phyloP scores from a whole-genome alignment of 2,888 invertebrate species.

The Perdita meconis region DNA sequence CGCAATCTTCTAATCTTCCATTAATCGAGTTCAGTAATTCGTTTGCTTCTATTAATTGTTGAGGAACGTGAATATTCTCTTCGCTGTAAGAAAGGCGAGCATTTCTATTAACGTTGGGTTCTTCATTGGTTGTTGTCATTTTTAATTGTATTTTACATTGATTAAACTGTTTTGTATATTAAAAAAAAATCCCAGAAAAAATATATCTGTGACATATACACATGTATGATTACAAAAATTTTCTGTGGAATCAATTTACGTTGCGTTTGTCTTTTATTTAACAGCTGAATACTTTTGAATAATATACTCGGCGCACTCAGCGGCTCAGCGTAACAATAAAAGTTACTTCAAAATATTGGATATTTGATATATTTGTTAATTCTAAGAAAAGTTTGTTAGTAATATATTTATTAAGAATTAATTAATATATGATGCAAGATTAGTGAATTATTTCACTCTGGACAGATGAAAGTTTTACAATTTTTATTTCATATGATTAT shows the following conservation, averaged over 20 bases:
- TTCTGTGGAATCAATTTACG: slow-evolving; percentile 30
- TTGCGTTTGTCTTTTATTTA: slow-evolving; percentile 42
- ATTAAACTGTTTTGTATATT: neutral
- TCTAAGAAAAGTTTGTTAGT: too few relatives aligned
- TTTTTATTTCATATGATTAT: slow-evolving; percentile 32
- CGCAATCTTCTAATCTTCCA: slow-evolving; percentile 76
- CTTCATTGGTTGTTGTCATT: slow-evolving; percentile 42
- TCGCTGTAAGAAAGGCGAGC: neutral
- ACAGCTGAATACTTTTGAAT: slow-evolving; percentile 38
- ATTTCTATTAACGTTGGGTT: neutral
- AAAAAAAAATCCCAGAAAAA: slow-evolving; percentile 7
- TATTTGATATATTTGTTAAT: neutral
- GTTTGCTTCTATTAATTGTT: slow-evolving; percentile 65
- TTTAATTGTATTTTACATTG: slow-evolving; percentile 10
- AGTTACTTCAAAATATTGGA: slow-evolving; percentile 2
- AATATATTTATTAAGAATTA: neutral
- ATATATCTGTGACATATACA: too few relatives aligned
- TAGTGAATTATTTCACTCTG: slow-evolving; percentile 2
- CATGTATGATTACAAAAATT: slow-evolving; percentile 5
- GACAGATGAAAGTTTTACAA: neutral
- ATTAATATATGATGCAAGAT: neutral
- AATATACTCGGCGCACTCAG: slow-evolving; percentile 26
- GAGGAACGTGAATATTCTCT: slow-evolving; percentile 39
- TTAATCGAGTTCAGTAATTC: slow-evolving; percentile 72
- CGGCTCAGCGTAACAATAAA: too few relatives aligned